Evolutionary conservation across 2,113 vertebrate species (phyloP), one percentile per base, ranked within the genome.

Genomic region (Charina bottae): DNA sequence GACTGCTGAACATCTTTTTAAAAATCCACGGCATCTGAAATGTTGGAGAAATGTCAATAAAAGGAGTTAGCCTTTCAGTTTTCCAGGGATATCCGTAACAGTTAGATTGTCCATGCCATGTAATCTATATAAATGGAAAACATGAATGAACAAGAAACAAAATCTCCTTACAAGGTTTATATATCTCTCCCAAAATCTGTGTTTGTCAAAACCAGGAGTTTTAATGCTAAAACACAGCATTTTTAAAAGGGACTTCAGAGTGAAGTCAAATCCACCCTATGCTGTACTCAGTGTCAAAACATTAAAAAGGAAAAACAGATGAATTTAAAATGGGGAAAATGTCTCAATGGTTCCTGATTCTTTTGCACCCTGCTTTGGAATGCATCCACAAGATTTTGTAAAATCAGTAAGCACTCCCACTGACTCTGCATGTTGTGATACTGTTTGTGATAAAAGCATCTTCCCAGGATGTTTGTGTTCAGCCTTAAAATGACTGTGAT

Each of bases 391-490:
- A 19, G 33, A 46, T 46, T 46, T 49, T 49, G 49, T 49, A 49
- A 49, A 49, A 49, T 49, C 49, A 4, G 49, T 49, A 49, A 49
- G 2, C 49, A 49, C 49, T 49, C 49, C 49, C 49, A 49, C 97
- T 98, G 97, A 95, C 96, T 96, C 33, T 95, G 86, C 94, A 96
- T 96, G 89, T 93, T 95, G 93, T 93, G 94, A 96, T 95, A 89
- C 96, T 92, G 94, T 93, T 97, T 97, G 95, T 37, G 33, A 78
- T 78, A 78, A 78, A 78, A 78, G 33, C 19, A 9, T 95, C 95
- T 97, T 97, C 94, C 95, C 93, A 93, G 90, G 94, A 89, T 95
- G 90, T 93, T 28, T 93, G 91, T 95, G 92, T 97, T 96, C 89
- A 95, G 55, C 92, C 93, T 78, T 95, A 94, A 96, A 94, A 92